Conservation (phyloP, 2,797 vertebrate genomes). For the Crocodylus rhombifer region DNA sequence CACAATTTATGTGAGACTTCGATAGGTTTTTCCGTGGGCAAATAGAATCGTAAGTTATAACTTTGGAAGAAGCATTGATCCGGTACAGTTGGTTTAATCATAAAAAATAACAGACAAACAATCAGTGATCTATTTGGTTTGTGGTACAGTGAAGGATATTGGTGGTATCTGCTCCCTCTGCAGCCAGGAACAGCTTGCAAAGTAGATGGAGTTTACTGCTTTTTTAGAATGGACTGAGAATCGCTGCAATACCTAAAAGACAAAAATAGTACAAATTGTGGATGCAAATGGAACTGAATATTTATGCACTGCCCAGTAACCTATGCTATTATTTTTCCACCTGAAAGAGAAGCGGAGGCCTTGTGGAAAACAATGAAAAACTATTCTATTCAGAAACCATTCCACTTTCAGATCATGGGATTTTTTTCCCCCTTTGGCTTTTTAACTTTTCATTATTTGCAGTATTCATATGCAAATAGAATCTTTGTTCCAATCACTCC, state of each 20-base stretch:
- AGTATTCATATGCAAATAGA: background rate
- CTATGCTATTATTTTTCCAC: constrained; percentile 41
- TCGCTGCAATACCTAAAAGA: constrained; percentile 40
- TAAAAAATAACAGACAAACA: constrained; percentile 70
- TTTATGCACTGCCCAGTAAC: constrained; percentile 50
- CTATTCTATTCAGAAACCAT: background rate
- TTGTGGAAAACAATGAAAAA: constrained; percentile 38
- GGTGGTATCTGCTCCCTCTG: constrained; percentile 17
- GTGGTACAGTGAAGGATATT: constrained; percentile 64
- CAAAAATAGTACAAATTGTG: constrained; percentile 30
- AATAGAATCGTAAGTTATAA: constrained; percentile 75
- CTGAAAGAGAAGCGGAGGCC: constrained; percentile 23
- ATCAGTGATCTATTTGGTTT: constrained; percentile 73
- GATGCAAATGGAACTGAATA: constrained; percentile 43
- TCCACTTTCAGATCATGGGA: background rate
- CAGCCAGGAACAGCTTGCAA: constrained; percentile 34
- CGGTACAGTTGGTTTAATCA: constrained; percentile 78
- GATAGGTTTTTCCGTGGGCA: constrained; percentile 55
- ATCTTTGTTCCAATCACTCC: background rate
- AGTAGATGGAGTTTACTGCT: constrained; percentile 3
- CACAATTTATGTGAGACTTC: constrained; percentile 59
- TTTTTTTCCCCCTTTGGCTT: background rate
- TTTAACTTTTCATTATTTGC: background rate
- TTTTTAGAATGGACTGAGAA: constrained; percentile 31
- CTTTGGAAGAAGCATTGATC: constrained; percentile 78